Evolutionary conservation across 2,888 invertebrate species (phyloP), one percentile per base, ranked within the genome.

Genomic region (Caenorhabditis uteleia): DNA sequence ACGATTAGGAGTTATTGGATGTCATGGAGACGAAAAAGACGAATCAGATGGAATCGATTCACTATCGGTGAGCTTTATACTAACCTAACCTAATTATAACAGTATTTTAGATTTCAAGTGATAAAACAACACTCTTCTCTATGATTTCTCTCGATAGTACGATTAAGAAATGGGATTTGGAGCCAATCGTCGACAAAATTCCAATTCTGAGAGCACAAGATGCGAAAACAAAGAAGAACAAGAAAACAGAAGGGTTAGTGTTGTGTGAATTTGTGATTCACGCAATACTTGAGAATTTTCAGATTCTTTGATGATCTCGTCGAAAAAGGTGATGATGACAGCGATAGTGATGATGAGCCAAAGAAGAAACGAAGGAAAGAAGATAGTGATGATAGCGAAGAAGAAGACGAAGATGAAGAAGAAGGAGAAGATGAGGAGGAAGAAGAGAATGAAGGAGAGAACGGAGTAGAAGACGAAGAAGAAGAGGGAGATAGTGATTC

Each of bases 191-290:
- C 6, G 60, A 65, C 16, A 55, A 62, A n/a, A 62, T 75, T 51
- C 77, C 77, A 25, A 45, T 75, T 45, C 54, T 76, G 21, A 49
- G 68, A 21, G 75, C 75, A 2, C 62, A 68, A 38, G 67, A 70
- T 39, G 67, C 75, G 40, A 60, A 68, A 38, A 66, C 62, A 44
- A 68, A 70, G 47, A 71, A 71, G 43, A 61, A 59, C 21, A 50
- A 67, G 29, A 56, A 45, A 12, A 34, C 46, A 18, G 60, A 65
- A 42, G 65, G 59, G 68, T 57, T 46, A 29, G 44, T 48, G n/a
- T n/a, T n/a, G n/a, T n/a, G n/a, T n/a, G n/a, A n/a, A n/a, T n/a
- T n/a, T n/a, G n/a, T 33, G 34, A 47, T 46, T 6, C n/a, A 18
- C 23, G 3, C 7, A 33, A 7, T 18, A 26, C 8, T 23, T 18